These are phyloP conservation scores for Peucedramus taeniatus DNA, from an alignment of 2,113 vertebrate species.

Conservation along the genomic window DNA sequence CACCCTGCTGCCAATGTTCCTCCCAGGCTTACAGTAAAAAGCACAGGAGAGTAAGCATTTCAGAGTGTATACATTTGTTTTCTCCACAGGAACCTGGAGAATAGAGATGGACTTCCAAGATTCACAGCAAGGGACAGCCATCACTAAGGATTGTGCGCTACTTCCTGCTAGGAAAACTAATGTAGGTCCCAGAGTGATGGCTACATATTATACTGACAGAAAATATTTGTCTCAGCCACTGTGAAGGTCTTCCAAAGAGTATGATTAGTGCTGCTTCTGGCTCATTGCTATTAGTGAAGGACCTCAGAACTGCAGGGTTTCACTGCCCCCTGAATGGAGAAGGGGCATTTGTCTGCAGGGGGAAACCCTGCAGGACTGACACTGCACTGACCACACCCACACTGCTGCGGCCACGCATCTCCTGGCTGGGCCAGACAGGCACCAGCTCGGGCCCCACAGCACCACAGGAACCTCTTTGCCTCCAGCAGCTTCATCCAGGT, in stretches of 20 bases:
- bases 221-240: neutral
- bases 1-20: neutral
- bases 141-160: neutral
- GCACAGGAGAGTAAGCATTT: neutral
- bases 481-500: neutral
- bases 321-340: neutral
- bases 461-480: neutral
- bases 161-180: neutral
- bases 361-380: neutral
- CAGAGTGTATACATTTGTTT: rapidly evolving
- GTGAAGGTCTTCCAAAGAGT: neutral
- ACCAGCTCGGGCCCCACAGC: neutral
- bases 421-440: neutral
- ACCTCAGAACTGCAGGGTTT: neutral
- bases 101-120: neutral
- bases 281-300: rapidly evolving
- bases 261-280: neutral
- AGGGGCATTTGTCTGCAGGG: neutral
- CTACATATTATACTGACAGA: neutral
- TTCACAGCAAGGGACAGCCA: neutral
- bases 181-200: neutral
- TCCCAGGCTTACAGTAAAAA: neutral
- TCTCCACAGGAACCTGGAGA: neutral
- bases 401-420: rapidly evolving
- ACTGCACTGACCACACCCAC: neutral